Percentiles rank a stretch among this genome's conserved stretches.
Evolutionary conservation across 2,888 invertebrate species (phyloP).

Genomic region (Platypus cylindrus): DNA sequence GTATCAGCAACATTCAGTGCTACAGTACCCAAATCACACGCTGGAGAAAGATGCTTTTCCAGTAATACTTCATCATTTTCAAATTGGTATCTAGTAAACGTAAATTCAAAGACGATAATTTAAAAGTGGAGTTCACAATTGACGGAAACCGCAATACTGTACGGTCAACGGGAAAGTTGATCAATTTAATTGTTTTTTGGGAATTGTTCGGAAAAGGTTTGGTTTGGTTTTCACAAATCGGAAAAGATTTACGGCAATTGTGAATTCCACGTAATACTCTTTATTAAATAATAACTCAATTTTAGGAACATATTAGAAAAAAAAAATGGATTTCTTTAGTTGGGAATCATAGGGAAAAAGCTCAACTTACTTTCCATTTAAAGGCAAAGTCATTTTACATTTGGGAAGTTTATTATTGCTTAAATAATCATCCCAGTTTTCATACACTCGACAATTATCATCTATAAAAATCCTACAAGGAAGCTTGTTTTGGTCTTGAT

Average conservation of each 20-base stretch:
- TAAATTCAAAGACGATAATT: too few relatives aligned
- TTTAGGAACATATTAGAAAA: not conserved
- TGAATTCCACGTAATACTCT: too few relatives aligned
- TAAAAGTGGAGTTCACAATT: too few relatives aligned
- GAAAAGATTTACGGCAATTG: too few relatives aligned
- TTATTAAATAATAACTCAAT: not conserved
- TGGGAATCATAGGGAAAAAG: too few relatives aligned
- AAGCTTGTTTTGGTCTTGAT: too few relatives aligned
- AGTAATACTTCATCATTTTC: slow-evolving; percentile 24
- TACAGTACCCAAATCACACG: slow-evolving; percentile 24
- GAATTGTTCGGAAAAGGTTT: too few relatives aligned
- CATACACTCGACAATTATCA: slow-evolving; percentile 37
- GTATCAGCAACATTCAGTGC: slow-evolving; percentile 24
- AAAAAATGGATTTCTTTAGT: not conserved
- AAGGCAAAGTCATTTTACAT: slow-evolving; percentile 43
- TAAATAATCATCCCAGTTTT: slow-evolving; percentile 42
- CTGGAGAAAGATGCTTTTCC: slow-evolving; percentile 26
- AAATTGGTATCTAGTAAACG: slow-evolving; percentile 20
- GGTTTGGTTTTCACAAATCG: too few relatives aligned
- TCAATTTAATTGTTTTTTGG: too few relatives aligned
- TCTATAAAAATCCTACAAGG: slow-evolving; percentile 31
- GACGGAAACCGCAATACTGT: too few relatives aligned
- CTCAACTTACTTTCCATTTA: slow-evolving; percentile 33
- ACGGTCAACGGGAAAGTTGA: too few relatives aligned
- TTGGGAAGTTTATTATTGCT: slow-evolving; percentile 40